Base-by-base conservation (phyloP, 2,113 vertebrate species). In the Arothron firmamentum region DNA sequence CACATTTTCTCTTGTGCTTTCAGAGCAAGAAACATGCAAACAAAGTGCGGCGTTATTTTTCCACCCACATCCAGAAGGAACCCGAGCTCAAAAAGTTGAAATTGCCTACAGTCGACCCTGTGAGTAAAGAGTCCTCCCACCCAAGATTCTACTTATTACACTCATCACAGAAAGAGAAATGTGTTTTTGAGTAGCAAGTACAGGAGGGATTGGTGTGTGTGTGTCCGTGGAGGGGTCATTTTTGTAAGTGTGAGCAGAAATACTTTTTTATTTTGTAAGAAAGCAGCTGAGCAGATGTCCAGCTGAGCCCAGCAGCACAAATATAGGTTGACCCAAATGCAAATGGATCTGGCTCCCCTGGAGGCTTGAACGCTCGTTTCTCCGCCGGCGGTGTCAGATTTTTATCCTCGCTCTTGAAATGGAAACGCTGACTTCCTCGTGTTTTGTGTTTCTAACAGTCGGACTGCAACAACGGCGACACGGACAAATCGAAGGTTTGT, bases 1-100 rank as follows among this genome's bases (percentile, higher is more conserved):
- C n/a, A 43, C 12, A 11, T 59, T 53, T 50, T 5, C 56, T 4
- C 2, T 11, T 72, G 1, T 77, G 3, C 28, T 85, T 79, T 7
- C 86, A 99, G 97, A 98, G 97, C 84, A 99, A 95, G 91, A 99
- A 99, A 75, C 97, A 99, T 80, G 95, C 92, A 64, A 98, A 96
- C 88, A 98, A 96, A 92, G 94, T 97, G 65, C 91, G 95, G 15
- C 91, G 94, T 20, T 98, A 95, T 75, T 83, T 95, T 78, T 88
- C 89, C 62, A 91, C 92, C 59, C 92, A 93, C 62, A 91, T 90
- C 11, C 89, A 93, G 23, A 94, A 93, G 56, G 91, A 90, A 67
- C 82, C 86, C 0, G 23, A 65, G 0, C 1, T 79, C 1, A 92
- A 92, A 58, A 89, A 82, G 62, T 62, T 86, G 16, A 91, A 90